phyloP scores from a whole-genome alignment of 2,113 vertebrate species.

The Perccottus glenii region DNA sequence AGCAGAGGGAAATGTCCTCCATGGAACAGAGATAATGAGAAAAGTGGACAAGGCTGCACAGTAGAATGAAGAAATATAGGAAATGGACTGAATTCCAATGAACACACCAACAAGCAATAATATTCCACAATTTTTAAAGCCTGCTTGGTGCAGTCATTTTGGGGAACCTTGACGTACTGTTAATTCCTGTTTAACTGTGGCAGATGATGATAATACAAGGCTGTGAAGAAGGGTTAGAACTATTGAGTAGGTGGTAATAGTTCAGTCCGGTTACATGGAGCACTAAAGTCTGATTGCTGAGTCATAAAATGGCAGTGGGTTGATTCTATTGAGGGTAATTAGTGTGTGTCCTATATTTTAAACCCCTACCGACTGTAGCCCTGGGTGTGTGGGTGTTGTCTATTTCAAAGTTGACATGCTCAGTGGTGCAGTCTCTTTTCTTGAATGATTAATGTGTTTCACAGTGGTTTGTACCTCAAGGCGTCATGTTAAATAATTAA shows the following conservation, averaged over 20 bases:
- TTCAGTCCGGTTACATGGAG: conserved; percentile 39
- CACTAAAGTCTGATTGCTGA: conserved; percentile 40
- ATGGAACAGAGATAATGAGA: neutral
- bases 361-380: neutral
- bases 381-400: conserved; percentile 3
- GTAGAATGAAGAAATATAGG: neutral
- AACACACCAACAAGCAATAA: neutral
- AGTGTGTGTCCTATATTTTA: conserved; percentile 13
- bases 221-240: conserved; percentile 18
- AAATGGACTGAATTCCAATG: neutral
- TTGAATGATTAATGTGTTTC: conserved; percentile 31
- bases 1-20: neutral
- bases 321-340: conserved; percentile 32
- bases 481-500: conserved; percentile 9
- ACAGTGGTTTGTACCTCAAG: conserved; percentile 10
- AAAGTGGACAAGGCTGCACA: neutral
- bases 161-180: neutral
- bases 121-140: neutral
- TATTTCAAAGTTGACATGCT: conserved; percentile 18
- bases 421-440: neutral
- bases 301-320: conserved; percentile 19
- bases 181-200: neutral
- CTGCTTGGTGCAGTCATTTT: neutral
- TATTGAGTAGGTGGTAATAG: conserved; percentile 37
- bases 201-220: conserved; percentile 5